Percentiles rank a stretch among this genome's conserved stretches.
These are phyloP conservation scores for Glossophaga mutica DNA, from an alignment of 2,797 vertebrate species.

Conservation along the genomic window DNA sequence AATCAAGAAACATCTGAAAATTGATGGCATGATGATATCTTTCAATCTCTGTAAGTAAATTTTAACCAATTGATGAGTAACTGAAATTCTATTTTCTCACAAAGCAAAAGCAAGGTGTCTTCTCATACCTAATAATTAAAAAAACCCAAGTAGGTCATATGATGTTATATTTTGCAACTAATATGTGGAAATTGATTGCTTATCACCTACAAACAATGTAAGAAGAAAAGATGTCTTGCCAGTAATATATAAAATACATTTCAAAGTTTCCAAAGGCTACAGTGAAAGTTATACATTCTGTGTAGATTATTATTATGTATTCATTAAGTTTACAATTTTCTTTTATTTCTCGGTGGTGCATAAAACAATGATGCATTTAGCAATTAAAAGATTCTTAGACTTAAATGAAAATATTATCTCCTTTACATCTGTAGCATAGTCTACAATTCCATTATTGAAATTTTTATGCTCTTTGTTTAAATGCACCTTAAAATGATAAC, in stretches of 20 bases:
- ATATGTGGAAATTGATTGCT: not conserved
- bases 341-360: not conserved
- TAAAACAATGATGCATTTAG: not conserved
- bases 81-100: not conserved
- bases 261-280: not conserved
- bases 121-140: not conserved
- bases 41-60: not conserved
- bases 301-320: not conserved
- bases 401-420: conserved; percentile 6
- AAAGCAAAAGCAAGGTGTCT: not conserved
- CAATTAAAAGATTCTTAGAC: not conserved
- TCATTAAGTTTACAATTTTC: not conserved
- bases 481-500: not conserved
- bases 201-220: not conserved
- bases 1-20: not conserved
- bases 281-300: not conserved
- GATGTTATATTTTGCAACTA: not conserved
- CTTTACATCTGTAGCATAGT: not conserved
- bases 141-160: not conserved
- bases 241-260: not conserved
- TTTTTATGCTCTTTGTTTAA: not conserved
- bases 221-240: not conserved
- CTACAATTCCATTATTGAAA: not conserved
- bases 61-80: not conserved
- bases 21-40: not conserved